Evolutionary conservation across 1,140 invertebrate genomes (phyloP), one percentile per base, ranked within the genome.

Genomic region (Dolichoris vasculosae): DNA sequence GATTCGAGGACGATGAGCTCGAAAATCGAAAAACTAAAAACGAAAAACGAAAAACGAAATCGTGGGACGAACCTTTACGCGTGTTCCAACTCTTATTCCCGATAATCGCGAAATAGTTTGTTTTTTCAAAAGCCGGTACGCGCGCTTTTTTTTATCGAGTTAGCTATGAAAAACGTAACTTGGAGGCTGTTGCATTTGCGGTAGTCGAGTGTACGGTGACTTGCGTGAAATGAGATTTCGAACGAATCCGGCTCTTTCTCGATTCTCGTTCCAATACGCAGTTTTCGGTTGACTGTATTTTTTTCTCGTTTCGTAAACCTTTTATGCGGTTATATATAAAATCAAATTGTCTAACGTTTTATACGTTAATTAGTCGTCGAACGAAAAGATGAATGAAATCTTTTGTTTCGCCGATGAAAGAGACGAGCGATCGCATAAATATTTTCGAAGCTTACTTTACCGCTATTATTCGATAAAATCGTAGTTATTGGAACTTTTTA

Each of bases 191-290:
- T 78, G 9, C 32, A 78, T 78, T 63, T n/a, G 48, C 48, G 46
- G 26, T 30, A 55, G 32, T 40, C 81, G 40, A 17, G 7, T 55
- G 15, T 23, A 55, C 13, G 20, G 17, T 51, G 48, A 82, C 48
- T 73, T 13, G 69, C 46, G 48, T 55, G 67, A 76, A 76, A 83
- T 76, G 51, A 55, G 48, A 76, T 83, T 76, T 83, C 51, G 15
- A 63, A 43, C 46, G 55, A 63, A 43, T 64, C 59, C 40, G 3
- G 23, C 30, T 51, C 30, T 83, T 63, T 81, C 32, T 67, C 38
- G 23, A 8, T 3, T 2, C 32, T 3, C 17, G 67, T 23, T 30
- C 40, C 26, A 11, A 48, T 46, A 17, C 48, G 35, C 26, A 13
- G 4, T 38, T 83, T 83, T 76, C 75, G 30, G 30, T 35, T 76